Evolutionary conservation across 2,888 invertebrate species (phyloP), one percentile per base, ranked within the genome.

Genomic region (Blastobasis lacticolella): DNA sequence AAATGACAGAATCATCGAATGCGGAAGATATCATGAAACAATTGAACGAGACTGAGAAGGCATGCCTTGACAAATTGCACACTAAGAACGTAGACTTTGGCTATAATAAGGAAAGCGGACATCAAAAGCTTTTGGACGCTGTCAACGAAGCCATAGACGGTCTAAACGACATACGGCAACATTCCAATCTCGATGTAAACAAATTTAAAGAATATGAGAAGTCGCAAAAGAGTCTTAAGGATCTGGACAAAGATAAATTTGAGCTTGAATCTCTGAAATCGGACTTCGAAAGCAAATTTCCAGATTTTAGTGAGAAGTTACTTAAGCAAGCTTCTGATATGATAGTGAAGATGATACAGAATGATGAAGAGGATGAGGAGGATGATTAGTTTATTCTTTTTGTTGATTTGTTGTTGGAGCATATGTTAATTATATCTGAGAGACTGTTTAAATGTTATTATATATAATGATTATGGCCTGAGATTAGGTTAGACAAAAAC

Each of bases 81-180:
- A 73, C 78, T 0, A 81, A 76, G 51, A 81, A 85, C 7, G 69
- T 88, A 0, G 81, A 87, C 38, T 80, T 88, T 48, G 88, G 88
- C 0, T 85, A 75, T 49, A 60, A 75, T 36, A 73, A 81, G 37
- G 66, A 70, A 0, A 73, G 70, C 0, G 86, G 87, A 0, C 85
- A 85, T 50, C 71, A 77, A 46, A 80, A 87, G 50, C 55, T 89
- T 0, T 48, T 87, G 1, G 81, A 87, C 0, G 84, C 86, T 0
- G 82, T 89, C 0, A 78, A 74, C 0, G 85, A 88, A 45, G 81
- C 87, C 1, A 73, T 86, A 0, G 71, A 78, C 0, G 84, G 84
- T 0, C 57, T 89, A 1, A 79, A 79, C 37, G 66, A 78, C 10
- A 83, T 89, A 0, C 85, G 82, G 57, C 79, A 70, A 23, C 78